phyloP scores from a whole-genome alignment of 2,113 vertebrate genomes.

The Rhea americana region DNA sequence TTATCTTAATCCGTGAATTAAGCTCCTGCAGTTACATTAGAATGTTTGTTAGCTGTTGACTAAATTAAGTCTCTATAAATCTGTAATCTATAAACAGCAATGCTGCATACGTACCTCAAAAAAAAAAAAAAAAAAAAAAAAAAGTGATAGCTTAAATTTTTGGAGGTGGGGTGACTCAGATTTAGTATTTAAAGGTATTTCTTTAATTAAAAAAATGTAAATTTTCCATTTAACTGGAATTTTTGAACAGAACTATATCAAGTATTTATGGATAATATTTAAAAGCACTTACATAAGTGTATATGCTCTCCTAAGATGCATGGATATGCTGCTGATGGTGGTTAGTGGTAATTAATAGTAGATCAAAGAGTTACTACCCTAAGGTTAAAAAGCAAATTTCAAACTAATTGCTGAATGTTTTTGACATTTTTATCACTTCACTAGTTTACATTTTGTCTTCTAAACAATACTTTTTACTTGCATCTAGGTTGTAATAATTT shows the following conservation, averaged over 20 bases:
- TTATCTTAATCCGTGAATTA: slow-evolving; percentile 44
- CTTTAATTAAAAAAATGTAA: not conserved
- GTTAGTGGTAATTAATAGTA: slow-evolving; percentile 60
- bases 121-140: not conserved
- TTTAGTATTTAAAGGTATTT: not conserved
- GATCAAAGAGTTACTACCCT: slow-evolving; percentile 55
- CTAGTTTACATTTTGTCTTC: not conserved
- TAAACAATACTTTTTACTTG: not conserved
- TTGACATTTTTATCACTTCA: slow-evolving; percentile 13
- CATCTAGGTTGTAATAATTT: not conserved
- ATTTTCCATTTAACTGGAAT: not conserved
- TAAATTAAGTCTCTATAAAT: slow-evolving; percentile 16
- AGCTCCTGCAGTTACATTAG: not conserved
- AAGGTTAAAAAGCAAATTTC: slow-evolving; percentile 49
- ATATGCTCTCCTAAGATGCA: not conserved
- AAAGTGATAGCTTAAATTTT: not conserved
- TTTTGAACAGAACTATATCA: not conserved
- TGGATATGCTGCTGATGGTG: not conserved
- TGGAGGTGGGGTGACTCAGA: not conserved
- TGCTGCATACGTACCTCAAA: not conserved
- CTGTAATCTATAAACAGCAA: not conserved
- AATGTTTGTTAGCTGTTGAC: not conserved
- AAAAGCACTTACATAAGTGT: not conserved
- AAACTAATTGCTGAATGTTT: slow-evolving; percentile 54
- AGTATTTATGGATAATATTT: not conserved